These are phyloP conservation scores for Drosophila pallidifrons DNA, from an alignment of 1,140 invertebrate species.

Conservation along the genomic window DNA sequence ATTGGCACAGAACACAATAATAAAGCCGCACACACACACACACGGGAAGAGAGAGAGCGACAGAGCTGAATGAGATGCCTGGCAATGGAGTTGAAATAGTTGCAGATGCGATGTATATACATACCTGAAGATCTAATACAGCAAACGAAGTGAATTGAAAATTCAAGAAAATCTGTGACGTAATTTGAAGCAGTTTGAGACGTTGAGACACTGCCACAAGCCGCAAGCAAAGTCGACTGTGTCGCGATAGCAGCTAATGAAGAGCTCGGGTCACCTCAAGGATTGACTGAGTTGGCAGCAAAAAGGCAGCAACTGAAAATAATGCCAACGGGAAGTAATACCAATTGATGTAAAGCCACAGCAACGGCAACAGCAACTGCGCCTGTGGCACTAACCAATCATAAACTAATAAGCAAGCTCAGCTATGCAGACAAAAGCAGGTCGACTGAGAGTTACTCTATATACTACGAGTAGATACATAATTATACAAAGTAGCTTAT, in stretches of 20 bases:
- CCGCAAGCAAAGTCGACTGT: no score
- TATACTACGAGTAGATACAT: background rate
- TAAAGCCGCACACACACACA: conserved; percentile 68
- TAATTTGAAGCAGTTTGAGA: background rate
- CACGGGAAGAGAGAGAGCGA: conserved; percentile 42
- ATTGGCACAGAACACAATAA: conserved; percentile 78
- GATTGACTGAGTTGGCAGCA: background rate
- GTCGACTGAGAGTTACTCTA: conserved; percentile 17
- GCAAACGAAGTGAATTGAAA: background rate
- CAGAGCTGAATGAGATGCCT: background rate
- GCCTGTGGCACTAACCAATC: conserved; percentile 10
- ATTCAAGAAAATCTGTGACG: background rate
- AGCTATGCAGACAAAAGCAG: background rate
- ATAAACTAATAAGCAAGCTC: conserved; percentile 11
- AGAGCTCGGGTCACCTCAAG: background rate
- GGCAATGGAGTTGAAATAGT: no score
- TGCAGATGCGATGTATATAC: no score
- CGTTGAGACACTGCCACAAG: no score
- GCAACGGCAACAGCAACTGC: background rate
- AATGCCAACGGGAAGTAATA: conserved; percentile 5
- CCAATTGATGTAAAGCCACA: conserved; percentile 14
- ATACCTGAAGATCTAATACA: no score
- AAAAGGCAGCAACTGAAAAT: background rate
- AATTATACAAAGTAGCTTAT: background rate
- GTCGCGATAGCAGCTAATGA: conserved; percentile 12